phyloP scores from a whole-genome alignment of 2,797 vertebrate species.

The Alosa sapidissima region DNA sequence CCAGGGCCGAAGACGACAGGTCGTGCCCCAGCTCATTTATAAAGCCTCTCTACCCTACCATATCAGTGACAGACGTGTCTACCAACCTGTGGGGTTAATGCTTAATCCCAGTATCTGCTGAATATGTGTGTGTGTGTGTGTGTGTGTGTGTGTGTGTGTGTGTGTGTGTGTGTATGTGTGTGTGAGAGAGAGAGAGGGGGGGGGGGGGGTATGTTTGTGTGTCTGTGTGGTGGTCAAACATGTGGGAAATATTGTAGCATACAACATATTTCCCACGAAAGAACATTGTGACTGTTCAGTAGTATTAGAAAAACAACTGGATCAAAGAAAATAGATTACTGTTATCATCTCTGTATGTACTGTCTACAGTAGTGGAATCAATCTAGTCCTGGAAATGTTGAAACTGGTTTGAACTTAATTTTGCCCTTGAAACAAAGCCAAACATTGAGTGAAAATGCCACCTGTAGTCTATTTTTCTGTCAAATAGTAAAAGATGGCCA shows the following conservation, averaged over 20 bases:
- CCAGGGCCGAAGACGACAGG: constrained; percentile 56
- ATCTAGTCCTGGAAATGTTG: background rate
- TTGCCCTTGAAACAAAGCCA: constrained; percentile 50
- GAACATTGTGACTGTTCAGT: background rate
- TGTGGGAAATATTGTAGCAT: background rate
- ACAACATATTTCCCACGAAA: background rate
- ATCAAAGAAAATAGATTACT: background rate
- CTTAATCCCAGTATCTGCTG: background rate
- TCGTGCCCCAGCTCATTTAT: constrained; percentile 56
- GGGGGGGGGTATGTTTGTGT: background rate
- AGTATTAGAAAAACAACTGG: background rate
- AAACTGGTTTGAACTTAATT: background rate
- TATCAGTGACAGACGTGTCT: constrained; percentile 20
- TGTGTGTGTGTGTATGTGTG: background rate
- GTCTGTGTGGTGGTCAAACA: background rate
- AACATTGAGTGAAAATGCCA: constrained; percentile 41
- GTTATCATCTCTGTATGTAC: background rate
- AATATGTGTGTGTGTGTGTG: background rate
- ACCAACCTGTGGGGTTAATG: background rate
- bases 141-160: background rate
- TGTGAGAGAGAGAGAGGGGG: no score
- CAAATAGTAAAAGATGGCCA: background rate
- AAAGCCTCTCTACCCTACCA: constrained; percentile 46
- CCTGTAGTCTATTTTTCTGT: constrained; percentile 26
- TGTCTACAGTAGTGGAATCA: background rate